A percentile compares a stretch with the other conserved stretches of the same genome.
phyloP scores from a whole-genome alignment of 53 echinoderm and acorn worm genomes.

The Paracentrotus lividus region DNA sequence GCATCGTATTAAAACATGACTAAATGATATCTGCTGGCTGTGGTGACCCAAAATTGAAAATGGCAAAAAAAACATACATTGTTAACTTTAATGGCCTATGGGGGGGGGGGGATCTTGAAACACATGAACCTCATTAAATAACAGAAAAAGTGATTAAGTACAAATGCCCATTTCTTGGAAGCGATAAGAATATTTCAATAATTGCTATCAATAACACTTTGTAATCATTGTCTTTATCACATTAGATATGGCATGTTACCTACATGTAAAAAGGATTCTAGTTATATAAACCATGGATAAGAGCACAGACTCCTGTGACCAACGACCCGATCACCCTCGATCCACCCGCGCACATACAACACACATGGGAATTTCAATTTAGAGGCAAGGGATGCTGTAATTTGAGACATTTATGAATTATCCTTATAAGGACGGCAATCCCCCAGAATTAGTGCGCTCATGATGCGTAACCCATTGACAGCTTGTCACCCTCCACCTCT shows the following conservation, averaged over 20 bases:
- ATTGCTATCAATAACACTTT: neutral
- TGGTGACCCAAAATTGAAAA: too few species aligned
- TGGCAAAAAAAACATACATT: too few species aligned
- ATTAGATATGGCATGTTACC: too few species aligned
- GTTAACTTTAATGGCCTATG: too few species aligned
- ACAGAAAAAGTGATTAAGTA: neutral
- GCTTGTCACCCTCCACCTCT: neutral
- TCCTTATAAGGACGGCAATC: conserved; percentile 8
- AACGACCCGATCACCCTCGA: neutral
- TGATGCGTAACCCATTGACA: conserved; percentile 49
- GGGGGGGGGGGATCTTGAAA: too few species aligned
- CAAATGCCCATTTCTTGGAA: neutral
- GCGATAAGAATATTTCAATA: neutral
- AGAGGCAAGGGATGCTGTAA: conserved; percentile 46
- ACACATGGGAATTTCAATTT: conserved; percentile 38
- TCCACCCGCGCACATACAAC: conserved; percentile 7
- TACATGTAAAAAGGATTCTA: too few species aligned
- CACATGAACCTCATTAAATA: too few species aligned
- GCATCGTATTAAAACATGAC: too few species aligned
- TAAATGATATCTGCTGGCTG: too few species aligned
- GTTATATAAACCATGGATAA: too few species aligned
- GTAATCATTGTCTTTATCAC: too few species aligned
- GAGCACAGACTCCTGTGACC: too few species aligned
- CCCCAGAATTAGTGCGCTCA: conserved; percentile 35
- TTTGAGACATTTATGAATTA: conserved; percentile 57